Evolutionary conservation across 2,888 invertebrate species (phyloP).

Genomic region (Coelopa pilipes): DNA sequence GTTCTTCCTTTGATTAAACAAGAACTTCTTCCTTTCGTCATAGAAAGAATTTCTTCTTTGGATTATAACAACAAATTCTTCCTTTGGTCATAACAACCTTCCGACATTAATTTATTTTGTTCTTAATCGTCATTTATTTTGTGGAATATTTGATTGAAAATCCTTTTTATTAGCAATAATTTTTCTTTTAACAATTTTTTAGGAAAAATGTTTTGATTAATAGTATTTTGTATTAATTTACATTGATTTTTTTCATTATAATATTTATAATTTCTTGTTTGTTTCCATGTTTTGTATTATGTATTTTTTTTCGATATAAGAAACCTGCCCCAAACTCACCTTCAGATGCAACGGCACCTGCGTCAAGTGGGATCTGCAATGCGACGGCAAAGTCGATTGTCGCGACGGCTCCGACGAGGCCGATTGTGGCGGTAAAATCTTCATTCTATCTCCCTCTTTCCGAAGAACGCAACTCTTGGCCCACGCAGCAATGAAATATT

Average conservation of each 20-base stretch:
- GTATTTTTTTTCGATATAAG: slow-evolving; percentile 28
- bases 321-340: slow-evolving; percentile 48
- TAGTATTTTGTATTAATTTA: background rate
- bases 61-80: no score
- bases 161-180: background rate
- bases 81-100: no score
- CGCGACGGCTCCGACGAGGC: slow-evolving; percentile 70
- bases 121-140: no score
- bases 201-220: background rate
- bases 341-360: slow-evolving; percentile 67
- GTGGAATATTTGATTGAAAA: no score
- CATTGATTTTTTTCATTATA: background rate
- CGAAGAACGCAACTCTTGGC: background rate
- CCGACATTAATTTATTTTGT: no score
- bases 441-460: background rate
- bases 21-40: no score
- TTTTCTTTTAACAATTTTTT: background rate
- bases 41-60: no score
- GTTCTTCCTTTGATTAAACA: no score
- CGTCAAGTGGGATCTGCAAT: slow-evolving; percentile 66
- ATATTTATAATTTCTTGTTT: background rate
- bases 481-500: slow-evolving; percentile 11
- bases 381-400: slow-evolving; percentile 73
- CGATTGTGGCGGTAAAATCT: slow-evolving; percentile 59
- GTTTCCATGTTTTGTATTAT: slow-evolving; percentile 31